These are phyloP conservation scores for Tetragnatha versicolor DNA, from an alignment of 1,140 invertebrate species.

Conservation along the genomic window DNA sequence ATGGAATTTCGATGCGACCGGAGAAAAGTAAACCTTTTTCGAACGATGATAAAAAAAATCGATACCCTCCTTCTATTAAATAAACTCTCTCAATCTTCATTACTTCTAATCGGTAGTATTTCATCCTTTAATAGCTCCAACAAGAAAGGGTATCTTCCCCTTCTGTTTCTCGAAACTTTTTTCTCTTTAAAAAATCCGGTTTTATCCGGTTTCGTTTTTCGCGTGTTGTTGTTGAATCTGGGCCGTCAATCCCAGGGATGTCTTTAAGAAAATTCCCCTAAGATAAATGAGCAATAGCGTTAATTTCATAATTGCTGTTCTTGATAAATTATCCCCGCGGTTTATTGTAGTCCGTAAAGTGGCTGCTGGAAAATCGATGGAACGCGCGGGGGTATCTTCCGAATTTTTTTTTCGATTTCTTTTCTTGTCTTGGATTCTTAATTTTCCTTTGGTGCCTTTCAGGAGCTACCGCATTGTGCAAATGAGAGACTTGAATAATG, in stretches of 20 bases:
- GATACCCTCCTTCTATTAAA: slow-evolving; percentile 20
- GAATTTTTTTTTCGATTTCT: too few species aligned
- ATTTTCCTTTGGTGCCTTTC: too few species aligned
- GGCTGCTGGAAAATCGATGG: slow-evolving; percentile 2
- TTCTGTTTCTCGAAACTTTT: neutral
- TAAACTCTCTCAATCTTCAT: slow-evolving; percentile 39
- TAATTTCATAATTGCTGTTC: slow-evolving; percentile 30
- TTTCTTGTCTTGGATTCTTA: too few species aligned
- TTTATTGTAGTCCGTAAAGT: neutral
- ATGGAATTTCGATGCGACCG: slow-evolving; percentile 12
- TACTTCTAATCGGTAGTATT: slow-evolving; percentile 38
- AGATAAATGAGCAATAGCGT: slow-evolving; percentile 9
- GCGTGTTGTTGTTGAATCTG: neutral
- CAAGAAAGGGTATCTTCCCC: neutral
- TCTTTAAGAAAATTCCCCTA: too few species aligned
- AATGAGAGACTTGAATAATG: too few species aligned
- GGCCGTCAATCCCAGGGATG: too few species aligned
- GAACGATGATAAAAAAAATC: neutral
- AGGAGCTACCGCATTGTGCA: too few species aligned
- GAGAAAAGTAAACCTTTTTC: neutral
- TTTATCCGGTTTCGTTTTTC: neutral
- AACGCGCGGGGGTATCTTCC: too few species aligned
- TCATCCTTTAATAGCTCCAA: slow-evolving; percentile 43
- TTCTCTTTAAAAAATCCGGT: too few species aligned
- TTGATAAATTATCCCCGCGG: neutral